Evolutionary conservation across 2,113 vertebrate genomes (phyloP), one percentile per base, ranked within the genome.

Genomic region (Mormoops blainvillei): DNA sequence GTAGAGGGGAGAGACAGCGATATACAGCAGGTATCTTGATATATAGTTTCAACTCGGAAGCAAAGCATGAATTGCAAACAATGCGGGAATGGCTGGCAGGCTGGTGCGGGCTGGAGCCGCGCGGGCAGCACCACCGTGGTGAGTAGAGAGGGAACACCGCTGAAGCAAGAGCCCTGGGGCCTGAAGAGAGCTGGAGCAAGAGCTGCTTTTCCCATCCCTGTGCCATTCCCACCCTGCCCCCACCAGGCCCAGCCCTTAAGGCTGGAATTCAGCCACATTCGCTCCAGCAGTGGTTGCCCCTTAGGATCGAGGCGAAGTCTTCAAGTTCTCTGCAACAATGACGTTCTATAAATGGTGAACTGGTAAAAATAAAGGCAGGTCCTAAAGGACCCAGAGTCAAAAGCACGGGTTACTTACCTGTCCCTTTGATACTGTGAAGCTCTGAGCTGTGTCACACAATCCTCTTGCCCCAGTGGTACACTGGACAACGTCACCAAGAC

Each of bases 21-120:
- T 1, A 11, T 0, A 2, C 31, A 45, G 31, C 0, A 18, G 18
- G 10, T 9, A 15, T 11, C 16, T 10, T 38, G 61, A 61, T 5
- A 36, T 0, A 22, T 1, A 58, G 24, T 48, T 8, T 36, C 22
- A 70, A 14, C 61, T 71, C 16, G 1, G 36, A 31, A 45, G 26
- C 33, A 24, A 19, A 54, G 41, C 4, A 15, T 13, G 4, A 50
- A 7, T 18, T 24, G 48, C 65, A 31, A 36, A 12, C 28, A 16
- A 10, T 2, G 5, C 1, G 2, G 58, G n/a, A 33, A 70, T 0
- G 1, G 0, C 38, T 15, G 28, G 56, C 54, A 70, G 28, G 10
- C 12, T 11, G n/a, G n/a, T 43, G 33, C 38, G 0, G 1, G n/a
- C 3, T n/a, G 48, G 13, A 22, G 26, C 65, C 73, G 3, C 0